Conservation (phyloP, 2,113 vertebrate genomes). For the Hippocampus mohnikei region DNA sequence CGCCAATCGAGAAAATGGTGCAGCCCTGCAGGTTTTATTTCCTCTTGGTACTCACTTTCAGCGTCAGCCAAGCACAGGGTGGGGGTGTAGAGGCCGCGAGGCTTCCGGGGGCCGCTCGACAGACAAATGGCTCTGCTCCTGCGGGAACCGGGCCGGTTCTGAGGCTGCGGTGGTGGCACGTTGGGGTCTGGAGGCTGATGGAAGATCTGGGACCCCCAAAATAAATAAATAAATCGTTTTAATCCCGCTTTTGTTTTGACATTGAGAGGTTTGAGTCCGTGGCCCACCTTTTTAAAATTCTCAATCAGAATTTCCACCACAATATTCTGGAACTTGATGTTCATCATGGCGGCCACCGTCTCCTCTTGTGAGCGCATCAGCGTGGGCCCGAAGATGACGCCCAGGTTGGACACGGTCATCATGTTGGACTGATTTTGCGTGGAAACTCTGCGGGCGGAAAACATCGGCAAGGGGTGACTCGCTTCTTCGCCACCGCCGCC, state of each 20-base stretch:
- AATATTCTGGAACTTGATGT: constrained; percentile 98
- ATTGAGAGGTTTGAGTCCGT: too few relatives aligned
- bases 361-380: constrained; percentile 97
- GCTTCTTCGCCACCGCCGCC: neutral
- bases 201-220: constrained; percentile 81
- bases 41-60: constrained; percentile 82
- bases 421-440: constrained; percentile 90
- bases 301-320: constrained; percentile 97
- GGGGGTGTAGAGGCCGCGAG: constrained; percentile 80
- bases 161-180: constrained; percentile 88
- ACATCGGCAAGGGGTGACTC: neutral
- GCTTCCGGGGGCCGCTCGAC: constrained; percentile 84
- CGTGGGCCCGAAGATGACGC: constrained; percentile 96
- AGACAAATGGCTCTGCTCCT: constrained; percentile 89
- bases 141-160: constrained; percentile 79
- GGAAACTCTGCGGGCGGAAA: constrained; percentile 78
- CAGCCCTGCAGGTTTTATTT: neutral
- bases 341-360: constrained; percentile 98
- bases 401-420: constrained; percentile 97
- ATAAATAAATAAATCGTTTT: neutral
- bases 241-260: too few relatives aligned
- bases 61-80: constrained; percentile 87
- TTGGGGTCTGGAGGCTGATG: constrained; percentile 89
- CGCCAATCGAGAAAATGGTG: neutral
- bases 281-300: constrained; percentile 87